Percentiles rank a stretch among this genome's conserved stretches.
Evolutionary conservation across 2,888 invertebrate species (phyloP).

Genomic region (Trichacis sp.): DNA sequence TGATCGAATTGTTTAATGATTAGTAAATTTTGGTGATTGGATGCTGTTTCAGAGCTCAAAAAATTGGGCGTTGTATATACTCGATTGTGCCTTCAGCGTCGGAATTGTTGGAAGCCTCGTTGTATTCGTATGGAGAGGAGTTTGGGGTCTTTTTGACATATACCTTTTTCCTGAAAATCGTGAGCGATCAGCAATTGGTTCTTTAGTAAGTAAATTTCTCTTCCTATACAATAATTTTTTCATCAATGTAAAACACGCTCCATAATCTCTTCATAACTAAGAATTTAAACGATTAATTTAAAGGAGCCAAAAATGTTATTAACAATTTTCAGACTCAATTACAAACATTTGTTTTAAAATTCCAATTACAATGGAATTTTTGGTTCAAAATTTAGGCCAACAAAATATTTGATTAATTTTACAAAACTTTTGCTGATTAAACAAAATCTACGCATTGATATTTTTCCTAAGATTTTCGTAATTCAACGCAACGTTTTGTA

Average conservation of each 20-base stretch:
- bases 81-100: slow-evolving; percentile 89
- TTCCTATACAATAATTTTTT: not conserved
- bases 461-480: too few relatives aligned
- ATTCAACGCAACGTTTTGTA: too few relatives aligned
- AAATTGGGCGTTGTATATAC: slow-evolving; percentile 79
- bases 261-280: too few relatives aligned
- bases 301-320: too few relatives aligned
- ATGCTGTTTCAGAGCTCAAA: slow-evolving; percentile 75
- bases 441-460: too few relatives aligned
- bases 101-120: slow-evolving; percentile 86
- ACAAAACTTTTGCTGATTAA: too few relatives aligned
- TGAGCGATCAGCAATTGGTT: slow-evolving; percentile 80
- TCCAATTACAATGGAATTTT: too few relatives aligned
- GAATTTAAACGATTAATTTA: too few relatives aligned
- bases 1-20: too few relatives aligned
- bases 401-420: too few relatives aligned
- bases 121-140: slow-evolving; percentile 90
- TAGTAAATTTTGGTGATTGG: not conserved
- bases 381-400: too few relatives aligned
- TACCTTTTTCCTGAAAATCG: slow-evolving; percentile 81
- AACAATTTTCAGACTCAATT: not conserved
- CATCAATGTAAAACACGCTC: too few relatives aligned
- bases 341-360: not conserved
- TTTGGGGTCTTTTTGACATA: slow-evolving; percentile 85
- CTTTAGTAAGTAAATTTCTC: slow-evolving; percentile 77